Conservation (phyloP, 2,797 vertebrate species). For the Oreochromis grahami region DNA sequence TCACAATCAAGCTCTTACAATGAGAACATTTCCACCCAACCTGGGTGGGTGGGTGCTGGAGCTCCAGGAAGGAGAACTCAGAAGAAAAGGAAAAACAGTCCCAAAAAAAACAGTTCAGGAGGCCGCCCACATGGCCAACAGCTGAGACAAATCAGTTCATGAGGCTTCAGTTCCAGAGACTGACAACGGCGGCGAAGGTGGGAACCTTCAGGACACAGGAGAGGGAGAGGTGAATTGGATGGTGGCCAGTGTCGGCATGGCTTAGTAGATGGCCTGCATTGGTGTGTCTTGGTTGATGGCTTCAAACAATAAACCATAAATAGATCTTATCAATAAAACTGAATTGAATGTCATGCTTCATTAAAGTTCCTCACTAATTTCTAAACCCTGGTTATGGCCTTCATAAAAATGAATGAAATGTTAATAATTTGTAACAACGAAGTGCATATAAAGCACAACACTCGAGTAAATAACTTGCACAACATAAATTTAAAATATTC, state of each 20-base stretch:
- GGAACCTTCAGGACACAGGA: background rate
- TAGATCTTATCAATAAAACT: background rate
- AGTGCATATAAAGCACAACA: background rate
- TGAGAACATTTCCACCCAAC: background rate
- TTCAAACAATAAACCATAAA: background rate
- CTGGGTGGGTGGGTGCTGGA: background rate
- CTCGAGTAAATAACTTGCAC: background rate
- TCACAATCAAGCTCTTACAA: background rate
- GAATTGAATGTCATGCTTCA: background rate
- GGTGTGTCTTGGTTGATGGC: background rate
- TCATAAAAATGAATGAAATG: background rate
- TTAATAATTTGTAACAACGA: background rate
- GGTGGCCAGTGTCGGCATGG: background rate
- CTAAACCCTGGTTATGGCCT: background rate
- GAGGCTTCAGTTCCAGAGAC: background rate
- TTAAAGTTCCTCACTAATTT: background rate
- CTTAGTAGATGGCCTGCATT: background rate
- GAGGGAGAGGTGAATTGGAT: background rate
- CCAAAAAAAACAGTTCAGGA: background rate
- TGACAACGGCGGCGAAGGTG: fast-evolving
- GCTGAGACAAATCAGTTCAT: background rate
- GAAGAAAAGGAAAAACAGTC: background rate
- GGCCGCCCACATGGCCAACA: fast-evolving
- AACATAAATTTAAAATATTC: background rate
- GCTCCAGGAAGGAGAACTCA: background rate